Conservation (phyloP, 2,113 vertebrate genomes). For the Cephalopterus ornatus region DNA sequence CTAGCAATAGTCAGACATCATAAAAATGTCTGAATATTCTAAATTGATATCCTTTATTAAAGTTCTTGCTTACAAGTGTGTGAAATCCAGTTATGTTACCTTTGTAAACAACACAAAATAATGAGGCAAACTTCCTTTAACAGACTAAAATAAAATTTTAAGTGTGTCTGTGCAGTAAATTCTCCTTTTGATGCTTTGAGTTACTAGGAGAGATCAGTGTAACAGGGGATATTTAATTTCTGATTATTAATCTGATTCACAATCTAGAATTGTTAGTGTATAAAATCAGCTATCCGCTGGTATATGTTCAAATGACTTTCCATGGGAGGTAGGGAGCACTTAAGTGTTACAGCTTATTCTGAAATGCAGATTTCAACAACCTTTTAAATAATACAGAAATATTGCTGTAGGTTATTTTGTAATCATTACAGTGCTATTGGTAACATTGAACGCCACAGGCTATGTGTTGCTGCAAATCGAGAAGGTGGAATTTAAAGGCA, state of each 20-base stretch:
- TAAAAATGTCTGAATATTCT: background rate
- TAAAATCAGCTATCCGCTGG: background rate
- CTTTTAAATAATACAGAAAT: background rate
- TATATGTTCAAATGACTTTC: background rate
- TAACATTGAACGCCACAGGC: background rate
- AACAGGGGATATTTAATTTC: background rate
- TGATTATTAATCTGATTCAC: background rate
- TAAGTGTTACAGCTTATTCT: background rate
- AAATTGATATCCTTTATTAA: background rate
- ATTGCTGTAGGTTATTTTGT: background rate
- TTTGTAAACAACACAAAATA: background rate
- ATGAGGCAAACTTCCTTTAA: background rate
- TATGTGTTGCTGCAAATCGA: constrained; percentile 36
- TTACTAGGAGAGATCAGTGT: background rate
- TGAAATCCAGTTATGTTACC: background rate
- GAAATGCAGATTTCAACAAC: background rate
- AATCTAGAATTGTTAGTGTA: background rate
- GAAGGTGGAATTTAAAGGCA: constrained; percentile 59
- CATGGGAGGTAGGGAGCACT: background rate
- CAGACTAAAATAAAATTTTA: background rate
- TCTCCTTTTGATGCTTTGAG: background rate
- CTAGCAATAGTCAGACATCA: background rate
- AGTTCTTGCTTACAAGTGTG: background rate
- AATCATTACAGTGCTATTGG: background rate
- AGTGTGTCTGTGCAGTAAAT: background rate